Evolutionary conservation across 1,140 invertebrate species (phyloP), one percentile per base, ranked within the genome.

Genomic region (Zophobas atratus): DNA sequence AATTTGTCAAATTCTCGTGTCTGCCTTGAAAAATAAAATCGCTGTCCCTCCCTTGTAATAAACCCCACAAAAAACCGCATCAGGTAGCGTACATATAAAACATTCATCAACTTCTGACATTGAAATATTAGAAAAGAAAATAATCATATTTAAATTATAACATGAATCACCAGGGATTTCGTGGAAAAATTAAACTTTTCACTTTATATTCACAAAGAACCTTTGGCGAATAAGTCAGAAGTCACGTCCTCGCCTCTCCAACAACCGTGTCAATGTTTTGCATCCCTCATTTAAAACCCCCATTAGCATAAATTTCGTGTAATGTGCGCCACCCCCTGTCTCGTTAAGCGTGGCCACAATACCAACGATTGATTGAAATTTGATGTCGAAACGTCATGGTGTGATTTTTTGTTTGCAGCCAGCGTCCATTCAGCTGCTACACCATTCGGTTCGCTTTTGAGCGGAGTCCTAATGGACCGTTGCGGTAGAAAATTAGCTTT

Each of bases 371-470:
- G 49, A 51, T 51, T 20, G 35, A 63, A 5, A 1, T 56, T 56
- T 34, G 33, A 46, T 46, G 43, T 8, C 3, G 43, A 56, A 56
- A 56, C 6, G 6, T 39, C 35, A 60, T 35, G 8, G 34, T 35
- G 3, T 6, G 36, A 33, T 63, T 36, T 20, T 67, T 67, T 67
- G 35, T 63, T 88, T 88, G 0, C 88, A 94, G 93, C 93, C 0
- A 93, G 92, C 85, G 89, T 93, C 78, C 92, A 92, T 55, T 89
- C 93, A 0, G 91, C 92, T 6, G 91, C 92, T 0, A 94, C 93
- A 0, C 93, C 93, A 0, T 88, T 94, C 6, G 93, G 93, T 0
- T 93, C 93, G 77, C 86, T 94, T 0, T 43, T 92, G 2, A 92
- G 92, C 72, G 93, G 93, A 0, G 92, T 92, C 67, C 85, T 94